Evolutionary conservation across 2,797 vertebrate species (phyloP), one percentile per base, ranked within the genome.

Genomic region (Oreochromis grahami): DNA sequence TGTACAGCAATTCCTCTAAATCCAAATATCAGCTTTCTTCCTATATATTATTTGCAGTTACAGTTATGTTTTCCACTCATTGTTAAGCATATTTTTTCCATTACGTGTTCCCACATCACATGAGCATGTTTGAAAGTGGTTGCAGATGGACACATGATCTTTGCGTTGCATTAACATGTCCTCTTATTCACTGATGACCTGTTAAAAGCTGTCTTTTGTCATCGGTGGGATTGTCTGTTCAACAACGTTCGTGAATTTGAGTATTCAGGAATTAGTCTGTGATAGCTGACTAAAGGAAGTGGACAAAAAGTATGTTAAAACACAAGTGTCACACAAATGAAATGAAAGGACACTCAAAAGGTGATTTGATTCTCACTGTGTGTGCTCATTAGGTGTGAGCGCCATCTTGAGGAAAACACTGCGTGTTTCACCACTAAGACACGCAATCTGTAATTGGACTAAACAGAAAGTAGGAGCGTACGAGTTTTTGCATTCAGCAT

Each of bases 341-440:
- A 4, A 26, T 10, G 29, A 21, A 77, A 19, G 52, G 7, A 15
- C n/a, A 32, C 36, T 43, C 6, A 6, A 81, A n/a, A 78, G 13
- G 34, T 56, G 50, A 29, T 8, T 7, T 38, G 19, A 60, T 2
- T 7, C 5, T 12, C 13, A 8, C 2, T 24, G 15, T 34, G 29
- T 2, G 17, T 60, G 29, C 56, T 79, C n/a, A 83, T 50, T 85
- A 70, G 32, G 12, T 78, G 21, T 85, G 11, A 92, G 90, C 83
- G 88, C 92, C 94, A 89, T 86, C 94, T 90, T 11, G 32, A 93
- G 94, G 93, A 72, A 3, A 3, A 76, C 2, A 15, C 2, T 50
- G 1, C 24, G 2, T 48, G 2, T 56, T 80, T 82, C 72, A 80
- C 63, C 21, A 48, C 12, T 45, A 10, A 24, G 13, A 17, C 11